Base-by-base conservation (phyloP, 2,888 invertebrate species). In the Cyclophora punctaria region DNA sequence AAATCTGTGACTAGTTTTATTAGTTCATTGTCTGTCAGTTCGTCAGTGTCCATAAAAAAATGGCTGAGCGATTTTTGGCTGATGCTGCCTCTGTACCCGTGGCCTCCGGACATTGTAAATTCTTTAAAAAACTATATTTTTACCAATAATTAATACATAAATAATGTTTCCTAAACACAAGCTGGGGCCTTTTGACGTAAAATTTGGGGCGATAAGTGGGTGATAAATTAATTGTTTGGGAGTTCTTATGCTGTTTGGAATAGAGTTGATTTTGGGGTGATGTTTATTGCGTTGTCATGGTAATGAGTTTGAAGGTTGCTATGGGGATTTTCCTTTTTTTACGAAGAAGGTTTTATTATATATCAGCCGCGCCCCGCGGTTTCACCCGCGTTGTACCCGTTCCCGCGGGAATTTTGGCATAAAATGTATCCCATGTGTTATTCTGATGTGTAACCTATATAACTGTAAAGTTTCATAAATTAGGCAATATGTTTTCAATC, bases 1-100 rank as follows among this genome's bases (percentile, higher is more conserved):
- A 83, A 51, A 0, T 80, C 78, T 33, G 66, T 69, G 0, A 88
- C 80, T 52, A 78, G 69, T 48, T 73, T 80, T 3, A 80, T 60
- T 0, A 88, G 63, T 48, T 86, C 85, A 0, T 64, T 62, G 42
- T 87, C 88, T 0, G 73, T 70, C 0, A 86, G 34, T 47, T 81
- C 78, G 0, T 80, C 81, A 0, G 65, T 7, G 1, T 80, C 78
- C 6, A 74, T 74, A 2, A 71, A 55, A 5, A 73, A 53, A 5
- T 76, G 75, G 45, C 80, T 80, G 0, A 71, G 55, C 0, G 81
- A 80, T n/a, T 71, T 65, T 44, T 78, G 78, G 45, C 83, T 83
- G 1, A 66, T 47, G 45, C 73, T 75, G 50, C 75, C 75, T 7
- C 66, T 67, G 2, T 75, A 67, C 0, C 57, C 59, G n/a, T 69